Evolutionary conservation across 2,797 vertebrate genomes (phyloP).

Genomic region (Heterohyrax brucei): DNA sequence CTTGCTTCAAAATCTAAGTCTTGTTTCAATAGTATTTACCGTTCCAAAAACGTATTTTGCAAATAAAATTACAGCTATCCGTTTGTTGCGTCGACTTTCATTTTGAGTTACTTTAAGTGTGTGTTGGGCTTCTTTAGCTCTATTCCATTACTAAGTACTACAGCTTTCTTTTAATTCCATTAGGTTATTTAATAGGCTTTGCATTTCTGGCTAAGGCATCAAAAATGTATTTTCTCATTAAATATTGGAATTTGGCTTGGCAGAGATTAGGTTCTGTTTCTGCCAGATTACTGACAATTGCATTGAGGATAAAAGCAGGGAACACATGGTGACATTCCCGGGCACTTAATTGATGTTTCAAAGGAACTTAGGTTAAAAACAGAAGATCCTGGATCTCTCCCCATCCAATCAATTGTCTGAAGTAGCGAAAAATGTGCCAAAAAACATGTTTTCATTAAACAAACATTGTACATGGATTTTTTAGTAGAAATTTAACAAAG

Average conservation of each 20-base stretch:
- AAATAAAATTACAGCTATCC: conserved; percentile 49
- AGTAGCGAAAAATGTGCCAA: conserved; percentile 65
- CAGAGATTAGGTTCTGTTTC: conserved; percentile 76
- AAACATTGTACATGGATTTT: conserved; percentile 69
- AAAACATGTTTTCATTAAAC: conserved; percentile 73
- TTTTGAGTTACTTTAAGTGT: conserved; percentile 61
- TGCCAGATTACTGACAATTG: conserved; percentile 73
- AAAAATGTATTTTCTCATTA: conserved; percentile 83
- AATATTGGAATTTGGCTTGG: conserved; percentile 78
- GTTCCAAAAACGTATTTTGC: conserved; percentile 50
- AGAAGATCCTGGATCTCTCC: conserved; percentile 26
- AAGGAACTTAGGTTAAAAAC: conserved; percentile 57
- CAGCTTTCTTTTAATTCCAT: conserved; percentile 75
- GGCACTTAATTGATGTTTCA: conserved; percentile 61
- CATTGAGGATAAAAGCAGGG: not conserved
- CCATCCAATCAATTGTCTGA: conserved; percentile 59
- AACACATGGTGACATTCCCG: not conserved
- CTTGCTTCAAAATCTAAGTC: conserved; percentile 67
- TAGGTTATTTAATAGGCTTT: conserved; percentile 76
- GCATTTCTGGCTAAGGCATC: conserved; percentile 77
- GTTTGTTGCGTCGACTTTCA: conserved; percentile 70
- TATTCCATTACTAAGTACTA: conserved; percentile 63
- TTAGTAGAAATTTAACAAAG: conserved; percentile 82
- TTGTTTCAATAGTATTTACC: conserved; percentile 56
- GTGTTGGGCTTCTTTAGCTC: conserved; percentile 63